phyloP scores from a whole-genome alignment of 30 jellyfish, hydroid and myxozoan species.

The Cassiopea andromeda region DNA sequence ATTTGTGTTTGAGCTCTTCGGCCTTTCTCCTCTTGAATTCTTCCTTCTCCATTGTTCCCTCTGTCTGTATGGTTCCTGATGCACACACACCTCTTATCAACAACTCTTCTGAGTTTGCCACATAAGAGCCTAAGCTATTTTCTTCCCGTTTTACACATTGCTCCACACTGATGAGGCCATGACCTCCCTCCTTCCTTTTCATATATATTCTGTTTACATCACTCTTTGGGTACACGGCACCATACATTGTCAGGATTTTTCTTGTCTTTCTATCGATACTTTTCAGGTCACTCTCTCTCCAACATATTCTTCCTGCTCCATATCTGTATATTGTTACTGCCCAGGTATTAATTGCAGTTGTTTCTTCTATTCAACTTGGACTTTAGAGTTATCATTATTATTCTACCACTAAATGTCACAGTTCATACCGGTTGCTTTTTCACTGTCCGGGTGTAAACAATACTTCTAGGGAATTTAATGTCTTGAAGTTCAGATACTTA shows the following conservation, averaged over 20 bases:
- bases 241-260: neutral
- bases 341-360: neutral
- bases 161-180: slow-evolving; percentile 17
- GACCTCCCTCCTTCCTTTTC: neutral
- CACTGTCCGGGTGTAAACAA: no score
- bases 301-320: neutral
- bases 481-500: no score
- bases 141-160: slow-evolving; percentile 3
- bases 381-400: no score
- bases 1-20: no score
- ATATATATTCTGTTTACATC: neutral
- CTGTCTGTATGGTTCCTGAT: no score
- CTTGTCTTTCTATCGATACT: neutral
- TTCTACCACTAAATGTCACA: no score
- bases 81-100: no score
- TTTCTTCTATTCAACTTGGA: slow-evolving; percentile 5
- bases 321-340: neutral
- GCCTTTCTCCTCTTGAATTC: no score
- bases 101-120: neutral
- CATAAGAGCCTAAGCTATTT: slow-evolving; percentile 4
- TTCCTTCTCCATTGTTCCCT: no score
- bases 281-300: neutral
- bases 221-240: neutral
- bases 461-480: no score
- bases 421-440: no score